Evolutionary conservation across 2,113 vertebrate genomes (phyloP).

Genomic region (Cathartes aura): DNA sequence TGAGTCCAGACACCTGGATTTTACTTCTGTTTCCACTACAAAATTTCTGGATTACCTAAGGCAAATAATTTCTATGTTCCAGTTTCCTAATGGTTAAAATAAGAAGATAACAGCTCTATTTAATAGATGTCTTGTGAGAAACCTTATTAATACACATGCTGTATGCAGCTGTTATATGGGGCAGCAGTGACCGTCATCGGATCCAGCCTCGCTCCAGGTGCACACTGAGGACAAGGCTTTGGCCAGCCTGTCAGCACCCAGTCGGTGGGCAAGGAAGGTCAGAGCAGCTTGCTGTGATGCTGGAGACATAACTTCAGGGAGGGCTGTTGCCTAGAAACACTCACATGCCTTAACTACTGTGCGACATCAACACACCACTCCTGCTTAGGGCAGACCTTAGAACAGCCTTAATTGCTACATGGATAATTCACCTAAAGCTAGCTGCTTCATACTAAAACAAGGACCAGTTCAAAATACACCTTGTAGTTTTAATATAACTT

Average conservation of each 20-base stretch:
- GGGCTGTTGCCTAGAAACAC: background rate
- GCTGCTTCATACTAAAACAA: background rate
- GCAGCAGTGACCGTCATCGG: background rate
- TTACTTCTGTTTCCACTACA: background rate
- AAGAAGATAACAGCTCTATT: background rate
- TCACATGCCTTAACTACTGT: background rate
- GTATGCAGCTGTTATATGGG: background rate
- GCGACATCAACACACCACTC: accelerated
- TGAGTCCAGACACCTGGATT: background rate
- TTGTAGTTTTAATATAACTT: background rate
- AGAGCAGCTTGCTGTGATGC: background rate
- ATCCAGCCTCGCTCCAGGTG: background rate
- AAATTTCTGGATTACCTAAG: background rate
- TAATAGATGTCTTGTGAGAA: background rate
- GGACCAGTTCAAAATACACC: background rate
- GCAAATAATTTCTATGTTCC: background rate
- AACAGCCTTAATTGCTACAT: background rate
- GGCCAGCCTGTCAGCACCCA: background rate
- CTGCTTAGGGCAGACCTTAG: background rate
- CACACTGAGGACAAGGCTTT: accelerated
- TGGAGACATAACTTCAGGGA: background rate
- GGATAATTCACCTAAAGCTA: background rate
- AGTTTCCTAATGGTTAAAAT: background rate
- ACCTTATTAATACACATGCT: background rate
- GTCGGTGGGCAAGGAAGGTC: background rate